Base-by-base conservation (phyloP, 35 echinoderm and acorn worm species). In the Ptychodera flava region DNA sequence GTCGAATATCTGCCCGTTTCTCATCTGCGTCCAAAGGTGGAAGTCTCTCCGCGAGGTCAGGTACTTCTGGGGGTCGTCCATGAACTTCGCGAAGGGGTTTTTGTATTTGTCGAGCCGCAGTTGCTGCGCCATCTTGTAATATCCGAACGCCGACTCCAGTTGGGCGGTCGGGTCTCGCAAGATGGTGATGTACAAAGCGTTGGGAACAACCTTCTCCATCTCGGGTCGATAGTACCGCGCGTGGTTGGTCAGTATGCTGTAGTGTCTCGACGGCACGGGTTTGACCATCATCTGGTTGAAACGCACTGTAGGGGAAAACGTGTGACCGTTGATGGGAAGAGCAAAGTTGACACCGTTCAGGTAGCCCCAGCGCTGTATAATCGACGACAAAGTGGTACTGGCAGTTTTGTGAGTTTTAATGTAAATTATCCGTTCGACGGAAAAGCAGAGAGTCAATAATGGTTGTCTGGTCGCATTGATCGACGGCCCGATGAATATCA, bases 361-460 rank as follows among this genome's bases (percentile, higher is more conserved):
- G 36, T 92, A 95, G 0, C 93, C 93, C 78, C 85, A 95, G 14
- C 88, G 76, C 52, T 95, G 86, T 36, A 92, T 77, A 32, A 95
- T 86, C n/a, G 88, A 79, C 16, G 90, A 38, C 6, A 89, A 37
- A 0, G 93, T 92, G 12, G 93, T 87, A 53, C 90, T 92, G 35
- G 52, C 93, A 12, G 93, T 95, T 87, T 95, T 95, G 85, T 95
- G 93, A 35, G 93, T 95, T 85, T 95, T 95, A 1, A 92, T 28
- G 35, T 84, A 95, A 0, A 95, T 90, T 31, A 95, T 31, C 32
- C 37, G 33, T 16, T 80, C 31, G 33, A 79, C 37, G 0, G 89
- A 34, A 64, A 64, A 64, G 45, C 45, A 64, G 6, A 64, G 45
- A 64, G 45, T 22, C 6, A 64, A 64, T 22, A 64, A 22, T 64